Evolutionary conservation across 2,888 invertebrate genomes (phyloP), one percentile per base, ranked within the genome.

Genomic region (Branchipolynoe longqiensis): DNA sequence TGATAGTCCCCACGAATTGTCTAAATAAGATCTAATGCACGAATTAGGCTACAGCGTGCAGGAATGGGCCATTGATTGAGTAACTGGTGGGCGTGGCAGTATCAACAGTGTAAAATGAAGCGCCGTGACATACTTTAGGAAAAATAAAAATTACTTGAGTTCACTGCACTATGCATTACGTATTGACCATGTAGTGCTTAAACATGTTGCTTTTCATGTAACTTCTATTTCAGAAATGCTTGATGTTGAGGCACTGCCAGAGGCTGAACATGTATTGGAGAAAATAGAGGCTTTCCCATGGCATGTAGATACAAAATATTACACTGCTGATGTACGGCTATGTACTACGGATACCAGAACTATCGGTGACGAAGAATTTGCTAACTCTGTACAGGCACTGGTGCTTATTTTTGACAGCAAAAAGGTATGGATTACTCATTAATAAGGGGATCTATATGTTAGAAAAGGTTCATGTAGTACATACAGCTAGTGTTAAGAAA

Each of bases 291-390:
- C 87, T 0, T 93, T 91, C 87, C 89, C 90, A 41, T 93, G 93
- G 93, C 94, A 94, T 87, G 95, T 96, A 86, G 95, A 96, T 88
- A 96, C 96, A 58, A 96, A 96, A 92, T 96, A 96, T 93, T 96
- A 96, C 91, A 95, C 95, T 69, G 95, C 96, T 18, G 94, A 95
- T 91, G 94, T 96, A 48, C 93, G 95, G 88, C 90, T 96, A 31
- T 95, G 95, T 90, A 93, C 95, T 0, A 93, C 95, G 82, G 92
- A 94, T 90, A 91, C 93, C 12, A 93, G 95, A 87, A 94, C 94
- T 41, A 92, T 94, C 83, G 94, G 95, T 33, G 93, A 94, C 86
- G 92, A 95, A 88, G 92, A 89, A 22, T 93, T 93, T 90, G 92
- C 93, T 41, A 90, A 92, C 25, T 87, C 89, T 84, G 95, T 96